A percentile compares a stretch with the other conserved stretches of the same genome.
phyloP scores from a whole-genome alignment of 2,113 vertebrate species.

The Hiodon alosoides region DNA sequence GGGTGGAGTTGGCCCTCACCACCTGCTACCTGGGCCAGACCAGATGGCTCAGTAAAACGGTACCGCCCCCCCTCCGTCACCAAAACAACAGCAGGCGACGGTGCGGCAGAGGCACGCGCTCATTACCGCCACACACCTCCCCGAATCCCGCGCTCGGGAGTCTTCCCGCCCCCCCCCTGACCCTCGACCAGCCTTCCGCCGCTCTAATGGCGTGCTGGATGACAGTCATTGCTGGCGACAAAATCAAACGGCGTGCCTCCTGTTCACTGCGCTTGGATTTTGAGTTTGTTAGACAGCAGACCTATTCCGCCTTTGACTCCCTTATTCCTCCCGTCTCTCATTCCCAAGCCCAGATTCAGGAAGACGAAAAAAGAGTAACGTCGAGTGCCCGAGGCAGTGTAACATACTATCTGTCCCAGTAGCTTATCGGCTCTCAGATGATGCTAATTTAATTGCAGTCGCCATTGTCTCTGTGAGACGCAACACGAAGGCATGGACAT shows the following conservation, averaged over 20 bases:
- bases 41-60: too few species aligned
- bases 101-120: too few species aligned
- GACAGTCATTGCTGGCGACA: conserved; percentile 11
- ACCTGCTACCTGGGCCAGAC: too few species aligned
- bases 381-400: conserved; percentile 1
- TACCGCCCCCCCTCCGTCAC: too few species aligned
- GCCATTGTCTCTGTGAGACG: not conserved
- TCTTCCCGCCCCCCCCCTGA: not conserved
- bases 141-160: too few species aligned
- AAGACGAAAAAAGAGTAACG: not conserved
- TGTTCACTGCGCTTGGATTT: not conserved
- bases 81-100: too few species aligned
- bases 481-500: not conserved
- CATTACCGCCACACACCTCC: too few species aligned
- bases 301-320: not conserved
- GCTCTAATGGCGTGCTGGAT: not conserved
- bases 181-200: too few species aligned
- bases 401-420: conserved; percentile 3
- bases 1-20: too few species aligned
- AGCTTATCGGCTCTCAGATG: not conserved
- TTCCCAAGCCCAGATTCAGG: not conserved
- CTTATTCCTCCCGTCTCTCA: not conserved
- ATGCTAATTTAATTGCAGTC: conserved; percentile 12
- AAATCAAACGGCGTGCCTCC: not conserved
- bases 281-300: not conserved